Percentiles rank a stretch among this genome's conserved stretches.
Conservation (phyloP, 2,888 invertebrate species). For the Eristalis intricaria region DNA sequence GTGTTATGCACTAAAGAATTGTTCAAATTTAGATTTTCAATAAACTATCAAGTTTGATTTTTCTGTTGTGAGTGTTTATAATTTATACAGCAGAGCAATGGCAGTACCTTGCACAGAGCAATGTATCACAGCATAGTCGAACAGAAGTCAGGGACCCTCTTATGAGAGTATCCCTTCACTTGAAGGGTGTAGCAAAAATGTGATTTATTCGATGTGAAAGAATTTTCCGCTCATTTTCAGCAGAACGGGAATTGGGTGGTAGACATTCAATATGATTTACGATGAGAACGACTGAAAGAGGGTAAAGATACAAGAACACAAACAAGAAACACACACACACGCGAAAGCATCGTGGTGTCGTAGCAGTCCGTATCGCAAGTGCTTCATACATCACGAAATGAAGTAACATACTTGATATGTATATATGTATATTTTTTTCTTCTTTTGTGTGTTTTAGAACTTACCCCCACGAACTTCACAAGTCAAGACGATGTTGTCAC, state of each 20-base stretch:
- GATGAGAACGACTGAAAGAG: conserved; percentile 33
- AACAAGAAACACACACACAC: background rate
- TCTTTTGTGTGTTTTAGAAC: conserved; percentile 76
- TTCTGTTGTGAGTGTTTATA: too few relatives aligned
- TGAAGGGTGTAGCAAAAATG: conserved; percentile 34
- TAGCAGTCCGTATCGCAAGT: conserved; percentile 49
- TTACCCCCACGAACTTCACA: conserved; percentile 95
- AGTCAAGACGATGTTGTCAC: conserved; percentile 89
- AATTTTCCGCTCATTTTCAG: conserved; percentile 65
- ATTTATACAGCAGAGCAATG: background rate
- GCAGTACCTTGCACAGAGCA: conserved; percentile 55
- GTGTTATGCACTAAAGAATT: too few relatives aligned
- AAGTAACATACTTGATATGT: conserved; percentile 17
- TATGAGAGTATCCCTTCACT: conserved; percentile 29
- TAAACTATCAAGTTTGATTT: too few relatives aligned
- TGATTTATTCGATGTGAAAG: conserved; percentile 69
- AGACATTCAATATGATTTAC: conserved; percentile 63
- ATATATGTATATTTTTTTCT: conserved; percentile 20
- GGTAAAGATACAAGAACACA: background rate
- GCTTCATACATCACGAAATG: conserved; percentile 6
- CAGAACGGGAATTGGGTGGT: conserved; percentile 39
- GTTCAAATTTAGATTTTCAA: too few relatives aligned
- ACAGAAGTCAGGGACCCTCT: conserved; percentile 51
- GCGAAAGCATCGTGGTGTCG: conserved; percentile 11
- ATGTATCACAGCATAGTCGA: conserved; percentile 5